Percentiles rank a stretch among this genome's conserved stretches.
phyloP scores from a whole-genome alignment of 2,797 vertebrate genomes.

The Erpetoichthys calabaricus region DNA sequence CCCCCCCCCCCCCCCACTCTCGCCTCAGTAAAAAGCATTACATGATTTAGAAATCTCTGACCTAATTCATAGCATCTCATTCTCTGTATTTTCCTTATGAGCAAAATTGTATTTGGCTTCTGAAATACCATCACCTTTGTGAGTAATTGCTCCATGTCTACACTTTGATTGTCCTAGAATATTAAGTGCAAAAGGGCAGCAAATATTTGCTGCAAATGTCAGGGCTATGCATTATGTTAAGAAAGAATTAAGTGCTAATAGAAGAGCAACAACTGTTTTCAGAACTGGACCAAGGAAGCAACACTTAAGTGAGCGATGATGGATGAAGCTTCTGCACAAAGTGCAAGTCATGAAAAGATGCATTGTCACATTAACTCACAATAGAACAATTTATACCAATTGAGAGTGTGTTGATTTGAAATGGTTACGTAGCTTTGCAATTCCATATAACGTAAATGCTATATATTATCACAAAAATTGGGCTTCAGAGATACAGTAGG shows the following conservation, averaged over 20 bases:
- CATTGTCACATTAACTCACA: conserved; percentile 7
- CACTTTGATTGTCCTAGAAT: conserved; percentile 10
- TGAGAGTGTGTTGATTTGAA: conserved; percentile 1
- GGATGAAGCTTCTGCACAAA: conserved; percentile 6
- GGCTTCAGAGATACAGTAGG: neutral
- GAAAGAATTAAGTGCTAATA: conserved; percentile 11
- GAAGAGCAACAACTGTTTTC: conserved; percentile 8
- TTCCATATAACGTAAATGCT: neutral
- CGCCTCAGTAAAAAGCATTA: no score
- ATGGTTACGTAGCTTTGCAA: neutral
- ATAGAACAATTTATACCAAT: conserved; percentile 9
- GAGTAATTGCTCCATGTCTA: conserved; percentile 7
- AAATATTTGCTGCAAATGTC: conserved; percentile 6
- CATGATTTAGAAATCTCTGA: no score
- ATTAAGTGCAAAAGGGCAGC: conserved; percentile 7
- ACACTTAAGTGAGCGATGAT: conserved; percentile 9
- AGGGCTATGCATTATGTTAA: conserved; percentile 10
- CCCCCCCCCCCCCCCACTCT: no score
- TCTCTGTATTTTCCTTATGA: neutral
- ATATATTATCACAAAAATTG: neutral
- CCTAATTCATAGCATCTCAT: no score
- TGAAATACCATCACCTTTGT: conserved; percentile 4
- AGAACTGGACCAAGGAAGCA: conserved; percentile 8
- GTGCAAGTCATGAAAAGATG: conserved; percentile 9
- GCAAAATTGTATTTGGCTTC: no score